Evolutionary conservation across 2,113 vertebrate species (phyloP).

Genomic region (Pachycephala philippinensis): DNA sequence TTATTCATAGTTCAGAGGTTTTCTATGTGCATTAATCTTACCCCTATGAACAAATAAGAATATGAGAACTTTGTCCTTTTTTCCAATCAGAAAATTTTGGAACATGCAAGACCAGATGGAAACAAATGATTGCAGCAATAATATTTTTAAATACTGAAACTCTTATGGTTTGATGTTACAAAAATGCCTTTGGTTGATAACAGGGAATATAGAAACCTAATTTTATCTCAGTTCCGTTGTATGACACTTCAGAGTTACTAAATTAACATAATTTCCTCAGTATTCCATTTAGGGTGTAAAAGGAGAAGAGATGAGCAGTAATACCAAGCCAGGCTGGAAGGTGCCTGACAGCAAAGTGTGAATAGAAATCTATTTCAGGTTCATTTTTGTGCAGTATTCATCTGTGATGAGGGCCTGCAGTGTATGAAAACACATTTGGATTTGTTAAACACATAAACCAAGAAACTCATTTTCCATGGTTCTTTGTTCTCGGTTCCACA

Average conservation of each 20-base stretch:
- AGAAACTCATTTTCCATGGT: neutral
- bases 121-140: neutral
- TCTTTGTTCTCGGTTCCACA: neutral
- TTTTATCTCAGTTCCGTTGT: neutral
- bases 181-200: neutral
- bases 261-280: neutral
- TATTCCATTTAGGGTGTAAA: neutral
- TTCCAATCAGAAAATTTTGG: neutral
- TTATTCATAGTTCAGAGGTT: neutral
- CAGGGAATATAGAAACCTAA: neutral
- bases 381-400: neutral
- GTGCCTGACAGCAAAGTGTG: neutral
- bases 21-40: neutral
- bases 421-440: neutral
- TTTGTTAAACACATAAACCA: neutral
- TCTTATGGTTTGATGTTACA: neutral
- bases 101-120: neutral
- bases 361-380: neutral
- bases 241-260: neutral
- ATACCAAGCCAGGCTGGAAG: neutral
- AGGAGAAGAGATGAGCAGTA: neutral
- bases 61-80: neutral
- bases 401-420: neutral
- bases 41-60: neutral
- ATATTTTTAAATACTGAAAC: neutral